phyloP scores from a whole-genome alignment of 2,888 invertebrate genomes.

The Apotomis betuletana region DNA sequence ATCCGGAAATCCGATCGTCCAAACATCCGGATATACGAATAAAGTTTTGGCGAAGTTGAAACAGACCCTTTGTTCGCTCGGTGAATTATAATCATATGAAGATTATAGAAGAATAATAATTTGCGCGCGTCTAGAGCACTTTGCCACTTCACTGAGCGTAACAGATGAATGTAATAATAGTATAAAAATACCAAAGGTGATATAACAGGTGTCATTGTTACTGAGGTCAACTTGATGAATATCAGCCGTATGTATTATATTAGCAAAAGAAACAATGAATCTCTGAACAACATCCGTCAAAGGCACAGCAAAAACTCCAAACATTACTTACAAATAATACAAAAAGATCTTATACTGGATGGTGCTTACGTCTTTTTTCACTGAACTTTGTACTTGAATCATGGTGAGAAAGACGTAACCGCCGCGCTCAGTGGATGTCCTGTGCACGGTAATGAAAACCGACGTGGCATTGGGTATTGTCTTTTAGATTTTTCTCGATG shows the following conservation, averaged over 20 bases:
- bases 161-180: not conserved
- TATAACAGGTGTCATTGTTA: conserved; percentile 48
- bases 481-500: conserved; percentile 28
- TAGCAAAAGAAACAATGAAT: conserved; percentile 57
- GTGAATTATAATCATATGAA: no score
- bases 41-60: no score
- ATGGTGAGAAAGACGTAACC: conserved; percentile 19
- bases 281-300: conserved; percentile 53
- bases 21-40: no score
- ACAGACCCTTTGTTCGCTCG: no score
- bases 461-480: conserved; percentile 19
- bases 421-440: conserved; percentile 7
- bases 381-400: not conserved
- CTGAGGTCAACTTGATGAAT: conserved; percentile 52
- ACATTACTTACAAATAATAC: conserved; percentile 15
- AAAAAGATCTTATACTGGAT: conserved; percentile 1
- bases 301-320: conserved; percentile 40
- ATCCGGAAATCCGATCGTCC: no score
- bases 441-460: conserved; percentile 9
- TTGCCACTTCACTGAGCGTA: no score
- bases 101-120: no score
- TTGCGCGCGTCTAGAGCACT: no score
- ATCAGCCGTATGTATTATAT: conserved; percentile 51
- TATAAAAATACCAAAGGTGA: conserved; percentile 38
- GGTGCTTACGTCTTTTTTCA: conserved; percentile 6